Percentiles rank a stretch among this genome's conserved stretches.
phyloP scores from a whole-genome alignment of 2,888 invertebrate genomes.

The Chaetoderma sp. region DNA sequence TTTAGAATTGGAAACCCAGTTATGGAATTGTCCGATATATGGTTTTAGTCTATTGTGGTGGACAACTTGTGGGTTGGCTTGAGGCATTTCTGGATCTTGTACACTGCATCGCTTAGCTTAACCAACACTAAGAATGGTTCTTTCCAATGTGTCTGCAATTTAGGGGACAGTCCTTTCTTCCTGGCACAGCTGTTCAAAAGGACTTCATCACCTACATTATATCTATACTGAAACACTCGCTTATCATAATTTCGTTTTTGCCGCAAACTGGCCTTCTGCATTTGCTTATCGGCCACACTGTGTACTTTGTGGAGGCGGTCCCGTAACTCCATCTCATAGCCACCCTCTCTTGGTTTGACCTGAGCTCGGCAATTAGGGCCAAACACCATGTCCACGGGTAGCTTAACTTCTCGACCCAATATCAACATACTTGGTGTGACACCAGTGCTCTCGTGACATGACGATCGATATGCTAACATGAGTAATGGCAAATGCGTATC shows the following conservation, averaged over 20 bases:
- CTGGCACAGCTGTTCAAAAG: not conserved
- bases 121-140: not conserved
- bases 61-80: not conserved
- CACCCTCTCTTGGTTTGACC: too few species aligned
- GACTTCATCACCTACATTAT: not conserved
- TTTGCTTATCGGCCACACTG: slow-evolving; percentile 6
- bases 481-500: slow-evolving; percentile 23
- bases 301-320: slow-evolving; percentile 7
- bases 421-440: slow-evolving; percentile 29
- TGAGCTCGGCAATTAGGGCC: too few species aligned
- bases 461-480: slow-evolving; percentile 36
- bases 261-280: slow-evolving; percentile 1
- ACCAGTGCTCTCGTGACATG: slow-evolving; percentile 29
- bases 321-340: slow-evolving; percentile 4
- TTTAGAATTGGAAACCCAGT: too few species aligned
- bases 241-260: slow-evolving; percentile 11
- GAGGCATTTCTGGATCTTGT: not conserved
- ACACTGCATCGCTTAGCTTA: not conserved
- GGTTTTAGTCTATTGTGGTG: not conserved
- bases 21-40: too few species aligned
- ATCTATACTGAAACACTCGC: too few species aligned
- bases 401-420: slow-evolving; percentile 30
- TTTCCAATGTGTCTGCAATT: not conserved
- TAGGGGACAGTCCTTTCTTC: not conserved
- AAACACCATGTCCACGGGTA: slow-evolving; percentile 20